Conservation (phyloP, 2,888 invertebrate species). For the Mythimna lalbum region DNA sequence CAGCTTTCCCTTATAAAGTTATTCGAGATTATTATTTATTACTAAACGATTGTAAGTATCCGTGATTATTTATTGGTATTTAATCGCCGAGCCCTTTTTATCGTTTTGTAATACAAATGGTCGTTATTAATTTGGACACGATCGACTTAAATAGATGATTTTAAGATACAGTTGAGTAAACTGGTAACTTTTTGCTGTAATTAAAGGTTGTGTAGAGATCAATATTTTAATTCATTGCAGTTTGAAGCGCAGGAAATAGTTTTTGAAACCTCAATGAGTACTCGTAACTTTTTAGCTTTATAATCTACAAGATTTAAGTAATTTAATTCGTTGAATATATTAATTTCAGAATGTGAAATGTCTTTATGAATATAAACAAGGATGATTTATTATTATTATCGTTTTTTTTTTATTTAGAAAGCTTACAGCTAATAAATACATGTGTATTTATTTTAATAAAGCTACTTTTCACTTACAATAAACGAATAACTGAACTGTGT, state of each 20-base stretch:
- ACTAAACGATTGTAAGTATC: slow-evolving; percentile 58
- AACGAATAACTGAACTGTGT: too few species aligned
- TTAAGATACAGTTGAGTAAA: slow-evolving; percentile 32
- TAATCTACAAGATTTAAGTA: too few species aligned
- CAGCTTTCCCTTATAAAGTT: slow-evolving; percentile 59
- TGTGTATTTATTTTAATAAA: too few species aligned
- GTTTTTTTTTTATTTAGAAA: too few species aligned
- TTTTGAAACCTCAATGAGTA: neutral
- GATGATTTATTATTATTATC: too few species aligned
- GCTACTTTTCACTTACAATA: too few species aligned
- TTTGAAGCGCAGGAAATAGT: neutral
- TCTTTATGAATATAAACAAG: too few species aligned
- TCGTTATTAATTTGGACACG: slow-evolving; percentile 46
- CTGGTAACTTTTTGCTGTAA: slow-evolving; percentile 33
- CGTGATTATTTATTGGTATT: slow-evolving; percentile 62
- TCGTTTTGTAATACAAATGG: slow-evolving; percentile 53
- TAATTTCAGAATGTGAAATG: too few species aligned
- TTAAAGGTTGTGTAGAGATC: slow-evolving; percentile 5
- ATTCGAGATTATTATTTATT: slow-evolving; percentile 57
- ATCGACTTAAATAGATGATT: slow-evolving; percentile 36
- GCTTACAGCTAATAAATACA: too few species aligned
- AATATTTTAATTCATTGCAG: neutral
- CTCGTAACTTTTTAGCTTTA: neutral
- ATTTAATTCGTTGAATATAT: too few species aligned
- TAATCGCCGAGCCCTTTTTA: slow-evolving; percentile 63